These are phyloP conservation scores for Corythaeola cristata DNA, from an alignment of 2,113 vertebrate species.

Conservation along the genomic window DNA sequence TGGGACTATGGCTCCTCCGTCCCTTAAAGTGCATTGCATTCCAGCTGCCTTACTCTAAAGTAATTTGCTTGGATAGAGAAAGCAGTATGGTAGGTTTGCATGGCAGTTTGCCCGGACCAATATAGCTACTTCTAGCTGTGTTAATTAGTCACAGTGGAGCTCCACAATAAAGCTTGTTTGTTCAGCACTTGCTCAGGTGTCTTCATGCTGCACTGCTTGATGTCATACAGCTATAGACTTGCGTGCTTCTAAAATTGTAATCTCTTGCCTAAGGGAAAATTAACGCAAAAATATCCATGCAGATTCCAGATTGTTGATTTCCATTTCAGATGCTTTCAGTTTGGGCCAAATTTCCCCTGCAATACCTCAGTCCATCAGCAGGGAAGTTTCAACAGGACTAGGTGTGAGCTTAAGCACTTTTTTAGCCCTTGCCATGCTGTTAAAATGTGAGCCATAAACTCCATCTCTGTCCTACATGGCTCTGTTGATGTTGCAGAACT, in stretches of 20 bases:
- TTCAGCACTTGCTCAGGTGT: slow-evolving; percentile 40
- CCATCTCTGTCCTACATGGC: neutral
- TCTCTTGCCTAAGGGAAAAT: neutral
- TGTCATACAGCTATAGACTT: neutral
- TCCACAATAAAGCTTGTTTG: slow-evolving; percentile 41
- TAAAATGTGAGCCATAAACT: neutral
- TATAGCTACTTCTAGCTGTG: slow-evolving; percentile 45
- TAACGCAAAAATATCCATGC: neutral
- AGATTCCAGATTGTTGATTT: neutral
- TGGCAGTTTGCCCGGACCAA: slow-evolving; percentile 50
- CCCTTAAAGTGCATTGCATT: neutral
- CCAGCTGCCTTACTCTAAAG: neutral
- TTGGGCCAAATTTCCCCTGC: neutral
- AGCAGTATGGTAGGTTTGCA: neutral
- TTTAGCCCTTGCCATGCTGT: neutral
- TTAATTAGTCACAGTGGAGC: slow-evolving; percentile 58
- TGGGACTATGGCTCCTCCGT: neutral
- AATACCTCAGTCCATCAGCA: neutral
- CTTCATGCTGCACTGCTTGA: neutral
- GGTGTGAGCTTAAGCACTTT: neutral
- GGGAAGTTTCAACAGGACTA: neutral
- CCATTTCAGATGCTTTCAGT: neutral
- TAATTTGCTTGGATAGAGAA: slow-evolving; percentile 26
- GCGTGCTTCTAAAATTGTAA: neutral
- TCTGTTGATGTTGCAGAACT: neutral